Conservation (phyloP, 2,888 invertebrate species). For the Lamproptera curius region DNA sequence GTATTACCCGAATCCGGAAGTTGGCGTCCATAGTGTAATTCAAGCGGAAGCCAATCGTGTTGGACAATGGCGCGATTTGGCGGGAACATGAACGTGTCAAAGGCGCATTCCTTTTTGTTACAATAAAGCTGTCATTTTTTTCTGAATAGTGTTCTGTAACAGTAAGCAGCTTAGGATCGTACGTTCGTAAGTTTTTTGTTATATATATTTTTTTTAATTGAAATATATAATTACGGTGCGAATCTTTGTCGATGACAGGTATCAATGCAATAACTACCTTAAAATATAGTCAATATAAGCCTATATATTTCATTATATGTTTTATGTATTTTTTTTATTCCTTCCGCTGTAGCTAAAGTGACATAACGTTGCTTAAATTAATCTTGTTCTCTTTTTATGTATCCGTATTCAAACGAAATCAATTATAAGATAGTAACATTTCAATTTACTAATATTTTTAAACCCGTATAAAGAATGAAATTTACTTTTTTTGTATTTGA, state of each 20-base stretch:
- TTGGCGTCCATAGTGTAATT: conserved; percentile 25
- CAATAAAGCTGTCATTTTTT: background rate
- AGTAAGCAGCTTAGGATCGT: background rate
- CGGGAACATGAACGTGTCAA: conserved; percentile 4
- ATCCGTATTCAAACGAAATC: too few species aligned
- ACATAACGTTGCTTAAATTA: too few species aligned
- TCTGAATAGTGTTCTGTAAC: background rate
- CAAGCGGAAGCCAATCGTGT: conserved; percentile 22
- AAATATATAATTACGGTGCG: background rate
- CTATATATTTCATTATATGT: too few species aligned
- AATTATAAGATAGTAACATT: too few species aligned
- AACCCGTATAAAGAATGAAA: too few species aligned
- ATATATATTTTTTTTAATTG: background rate
- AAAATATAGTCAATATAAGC: background rate
- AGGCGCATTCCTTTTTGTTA: background rate
- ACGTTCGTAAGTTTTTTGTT: background rate
- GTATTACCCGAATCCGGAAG: conserved; percentile 53
- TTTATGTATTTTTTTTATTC: too few species aligned
- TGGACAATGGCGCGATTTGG: conserved; percentile 4
- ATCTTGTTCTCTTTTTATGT: too few species aligned
- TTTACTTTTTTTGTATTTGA: too few species aligned
- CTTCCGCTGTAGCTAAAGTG: too few species aligned
- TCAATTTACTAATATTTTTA: too few species aligned
- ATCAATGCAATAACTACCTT: background rate
- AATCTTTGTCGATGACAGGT: background rate